Base-by-base conservation (phyloP, 2,113 vertebrate species). In the Podarcis raffonei region DNA sequence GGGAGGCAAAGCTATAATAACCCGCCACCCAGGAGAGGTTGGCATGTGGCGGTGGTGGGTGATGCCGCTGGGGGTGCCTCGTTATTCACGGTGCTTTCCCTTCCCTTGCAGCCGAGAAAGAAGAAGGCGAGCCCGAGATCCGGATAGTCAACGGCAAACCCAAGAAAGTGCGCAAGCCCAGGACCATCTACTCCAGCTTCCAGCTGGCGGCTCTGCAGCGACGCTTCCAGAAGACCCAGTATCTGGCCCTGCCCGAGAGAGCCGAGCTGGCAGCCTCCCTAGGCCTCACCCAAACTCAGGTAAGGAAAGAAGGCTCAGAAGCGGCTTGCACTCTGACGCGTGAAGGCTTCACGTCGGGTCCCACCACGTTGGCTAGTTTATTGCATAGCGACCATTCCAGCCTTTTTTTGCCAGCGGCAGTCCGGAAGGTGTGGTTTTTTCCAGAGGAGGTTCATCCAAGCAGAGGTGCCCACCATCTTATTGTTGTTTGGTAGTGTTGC, bases 141-240 rank as follows among this genome's bases (percentile, higher is more conserved):
- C 97, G 99, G 91, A 99, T 99, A 94, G 98, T 99, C 77, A 99
- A 99, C 92, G 99, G 99, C 84, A 99, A 99, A 96, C 98, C 98
- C 97, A 99, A 99, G 98, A 99, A 99, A 97, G 98, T 99, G 87
- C 96, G 99, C 89, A 99, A 99, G 96, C 99, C 99, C 65, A 97
- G 99, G 71, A 99, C 99, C 87, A 99, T 99, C 96, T 99, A 99
- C 93, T 99, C 99, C 94, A 99, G 99, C 88, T 99, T 99, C 96
- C 99, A 99, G 93, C 96, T 99, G 97, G 98, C 98, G 2, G 98
- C 99, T 83, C 97, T 99, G 87, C 98, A 99, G 91, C 96, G 98
- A 89, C 97, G 99, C 85, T 99, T 99, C 96, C 99, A 99, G 93
- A 99, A 99, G 96, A 99, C 99, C 42, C 99, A 99, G 87, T 99